Percentiles rank a stretch among this genome's conserved stretches.
phyloP scores from a whole-genome alignment of 1,140 invertebrate species.

The Drosophila subobscura region DNA sequence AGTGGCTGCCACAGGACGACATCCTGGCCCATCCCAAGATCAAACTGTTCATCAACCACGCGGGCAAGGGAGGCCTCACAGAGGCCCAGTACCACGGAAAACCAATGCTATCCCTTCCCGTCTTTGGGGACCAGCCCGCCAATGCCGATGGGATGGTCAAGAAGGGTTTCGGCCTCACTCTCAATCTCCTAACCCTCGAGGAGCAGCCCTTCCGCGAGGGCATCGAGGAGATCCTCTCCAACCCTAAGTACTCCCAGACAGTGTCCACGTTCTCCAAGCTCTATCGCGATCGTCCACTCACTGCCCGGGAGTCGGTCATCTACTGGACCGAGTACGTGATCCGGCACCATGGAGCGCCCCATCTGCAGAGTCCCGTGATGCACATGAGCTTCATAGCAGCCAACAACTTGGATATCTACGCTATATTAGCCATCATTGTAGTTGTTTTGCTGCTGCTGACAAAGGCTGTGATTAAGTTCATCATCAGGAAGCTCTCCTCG shows the following conservation, averaged over 20 bases:
- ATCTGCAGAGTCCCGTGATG: conserved; percentile 73
- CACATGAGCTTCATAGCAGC: conserved; percentile 43
- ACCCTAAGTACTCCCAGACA: conserved; percentile 41
- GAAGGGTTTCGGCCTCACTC: conserved; percentile 83
- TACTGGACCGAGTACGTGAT: conserved; percentile 70
- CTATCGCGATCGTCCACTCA: conserved; percentile 58
- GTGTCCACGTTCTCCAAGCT: conserved; percentile 37
- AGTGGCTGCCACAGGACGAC: conserved; percentile 89
- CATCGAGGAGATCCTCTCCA: conserved; percentile 40
- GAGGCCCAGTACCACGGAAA: conserved; percentile 88
- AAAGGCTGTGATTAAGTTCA: conserved; percentile 1
- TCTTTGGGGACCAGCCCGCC: conserved; percentile 86
- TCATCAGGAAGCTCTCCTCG: neutral
- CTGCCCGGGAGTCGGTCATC: conserved; percentile 40
- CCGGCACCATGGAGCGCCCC: conserved; percentile 80
- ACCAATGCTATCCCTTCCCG: conserved; percentile 88
- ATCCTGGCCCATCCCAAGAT: conserved; percentile 87
- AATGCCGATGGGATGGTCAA: conserved; percentile 84
- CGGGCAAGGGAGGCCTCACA: conserved; percentile 87
- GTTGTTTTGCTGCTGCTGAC: neutral
- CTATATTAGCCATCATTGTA: neutral
- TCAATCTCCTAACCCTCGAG: conserved; percentile 75
- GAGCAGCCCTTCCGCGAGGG: conserved; percentile 60
- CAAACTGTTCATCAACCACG: conserved; percentile 88
- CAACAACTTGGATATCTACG: conserved; percentile 21